Conservation (phyloP, 2,113 vertebrate genomes). For the Mastomys coucha region DNA sequence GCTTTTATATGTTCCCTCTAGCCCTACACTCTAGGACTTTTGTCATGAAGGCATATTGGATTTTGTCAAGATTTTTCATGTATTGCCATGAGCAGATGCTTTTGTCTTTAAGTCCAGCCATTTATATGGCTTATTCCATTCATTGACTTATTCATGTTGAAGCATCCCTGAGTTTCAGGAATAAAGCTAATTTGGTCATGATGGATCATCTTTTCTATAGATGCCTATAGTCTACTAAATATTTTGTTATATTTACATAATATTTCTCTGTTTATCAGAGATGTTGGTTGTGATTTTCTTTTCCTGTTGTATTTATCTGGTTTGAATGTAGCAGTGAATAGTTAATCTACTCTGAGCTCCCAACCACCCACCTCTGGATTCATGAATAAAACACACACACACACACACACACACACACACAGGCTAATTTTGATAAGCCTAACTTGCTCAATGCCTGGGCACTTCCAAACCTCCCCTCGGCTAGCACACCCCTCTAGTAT, state of each 20-base stretch:
- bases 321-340: neutral
- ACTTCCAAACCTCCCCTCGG: no score
- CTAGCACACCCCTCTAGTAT: no score
- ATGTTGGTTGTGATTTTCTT: neutral
- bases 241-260: no score
- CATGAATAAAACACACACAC: no score
- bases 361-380: no score
- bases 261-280: neutral
- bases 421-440: no score
- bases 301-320: neutral
- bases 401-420: no score
- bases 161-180: neutral
- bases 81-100: neutral
- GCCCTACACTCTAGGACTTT: neutral
- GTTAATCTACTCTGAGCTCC: no score
- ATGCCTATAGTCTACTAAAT: neutral
- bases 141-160: neutral
- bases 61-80: neutral
- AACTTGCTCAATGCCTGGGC: no score
- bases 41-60: neutral
- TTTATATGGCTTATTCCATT: no score
- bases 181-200: neutral
- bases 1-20: neutral
- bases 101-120: neutral
- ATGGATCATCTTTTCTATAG: neutral